Evolutionary conservation across 1,140 invertebrate species (phyloP).

Genomic region (Leptopilina boulardi): DNA sequence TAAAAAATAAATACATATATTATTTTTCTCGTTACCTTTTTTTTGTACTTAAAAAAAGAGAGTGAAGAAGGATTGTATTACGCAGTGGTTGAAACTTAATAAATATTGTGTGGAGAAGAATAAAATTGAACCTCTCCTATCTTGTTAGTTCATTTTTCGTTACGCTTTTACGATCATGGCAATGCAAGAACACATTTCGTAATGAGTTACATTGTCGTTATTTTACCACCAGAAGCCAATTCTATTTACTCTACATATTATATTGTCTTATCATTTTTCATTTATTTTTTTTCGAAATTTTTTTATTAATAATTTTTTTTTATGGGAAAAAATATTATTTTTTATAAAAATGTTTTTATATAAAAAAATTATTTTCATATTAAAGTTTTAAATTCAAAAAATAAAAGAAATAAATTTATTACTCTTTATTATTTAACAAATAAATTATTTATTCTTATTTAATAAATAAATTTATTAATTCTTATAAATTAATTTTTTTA

Average conservation of each 20-base stretch:
- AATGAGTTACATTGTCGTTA: conserved; percentile 37
- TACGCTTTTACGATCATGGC: conserved; percentile 56
- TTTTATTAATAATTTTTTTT: neutral
- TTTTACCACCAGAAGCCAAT: neutral
- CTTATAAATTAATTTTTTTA: neutral
- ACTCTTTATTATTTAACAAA: neutral
- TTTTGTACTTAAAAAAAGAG: neutral
- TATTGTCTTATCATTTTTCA: no score
- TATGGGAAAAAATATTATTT: no score
- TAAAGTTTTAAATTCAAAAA: no score
- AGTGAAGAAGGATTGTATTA: neutral
- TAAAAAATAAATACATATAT: neutral
- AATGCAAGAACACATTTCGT: conserved; percentile 55
- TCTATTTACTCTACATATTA: no score
- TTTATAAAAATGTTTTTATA: no score
- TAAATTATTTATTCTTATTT: neutral
- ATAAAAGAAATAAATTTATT: no score
- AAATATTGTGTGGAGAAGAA: conserved; percentile 32
- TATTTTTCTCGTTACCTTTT: neutral
- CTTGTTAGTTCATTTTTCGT: conserved; percentile 49
- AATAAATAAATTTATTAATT: neutral
- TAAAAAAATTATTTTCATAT: no score
- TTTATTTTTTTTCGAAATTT: neutral
- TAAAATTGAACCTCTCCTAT: conserved; percentile 35
- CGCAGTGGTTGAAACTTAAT: conserved; percentile 9